Evolutionary conservation across 1,140 invertebrate species (phyloP), one percentile per base, ranked within the genome.

Genomic region (Aleiodes sp.): DNA sequence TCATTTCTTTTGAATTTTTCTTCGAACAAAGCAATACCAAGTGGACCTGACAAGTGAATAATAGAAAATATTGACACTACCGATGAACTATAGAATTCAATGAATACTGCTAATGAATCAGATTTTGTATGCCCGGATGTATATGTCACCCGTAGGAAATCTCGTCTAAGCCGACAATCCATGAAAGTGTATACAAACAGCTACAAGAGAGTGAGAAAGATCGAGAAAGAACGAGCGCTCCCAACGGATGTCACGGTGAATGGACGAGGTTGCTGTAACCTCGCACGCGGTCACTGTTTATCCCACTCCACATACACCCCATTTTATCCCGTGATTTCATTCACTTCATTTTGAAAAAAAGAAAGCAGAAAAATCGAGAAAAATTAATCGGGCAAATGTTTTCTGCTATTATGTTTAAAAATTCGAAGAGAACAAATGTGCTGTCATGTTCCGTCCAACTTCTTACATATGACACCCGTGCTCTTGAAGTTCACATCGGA

Each of bases 161-260:
- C 14, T 57, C 19, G 3, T n/a, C 29, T 56, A 56, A 57, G 46
- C 43, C 29, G 31, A 21, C 29, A 65, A 65, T 65, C 64, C 46
- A 65, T 65, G 64, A 65, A 65, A 65, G 43, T 57, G n/a, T 65
- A 41, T 33, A 56, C 29, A 33, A 29, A 21, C 56, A 65, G 41
- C 14, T 9, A 52, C n/a, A 19, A 29, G n/a, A 33, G 4, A n/a
- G 28, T 14, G 9, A 59, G 14, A 29, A 57, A 24, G 9, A 43
- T 12, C 6, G 26, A 57, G 28, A 59, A 26, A 29, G 10, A 28
- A 59, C 31, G 12, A 33, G 12, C 12, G 31, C n/a, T 59, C 26
- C 39, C 62, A 65, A 29, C 62, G 62, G 62, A 65, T 52, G 62
- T 65, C 46, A 65, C 46, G 64, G 46, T 57, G 64, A 65, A 65